These are phyloP conservation scores for Salvelinus namaycush DNA, from an alignment of 2,113 vertebrate species.

Conservation along the genomic window DNA sequence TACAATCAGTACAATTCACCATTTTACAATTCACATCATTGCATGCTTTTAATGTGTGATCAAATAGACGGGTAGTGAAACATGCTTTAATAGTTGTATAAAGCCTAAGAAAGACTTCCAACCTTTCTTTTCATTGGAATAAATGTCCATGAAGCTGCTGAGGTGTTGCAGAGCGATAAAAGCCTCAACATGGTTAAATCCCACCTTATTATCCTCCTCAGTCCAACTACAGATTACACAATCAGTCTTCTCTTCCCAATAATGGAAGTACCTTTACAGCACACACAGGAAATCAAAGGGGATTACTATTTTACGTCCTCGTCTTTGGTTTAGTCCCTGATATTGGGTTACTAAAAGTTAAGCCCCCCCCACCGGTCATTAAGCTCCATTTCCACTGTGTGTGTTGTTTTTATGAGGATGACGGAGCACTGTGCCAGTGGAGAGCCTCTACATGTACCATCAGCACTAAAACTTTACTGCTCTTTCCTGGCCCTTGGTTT, in stretches of 20 bases:
- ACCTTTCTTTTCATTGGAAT: not conserved
- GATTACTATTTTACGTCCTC: constrained; percentile 76
- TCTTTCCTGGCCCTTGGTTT: constrained; percentile 66
- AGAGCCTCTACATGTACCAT: constrained; percentile 46
- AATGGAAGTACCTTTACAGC: constrained; percentile 71
- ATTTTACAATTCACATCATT: not conserved
- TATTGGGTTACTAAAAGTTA: constrained; percentile 77
- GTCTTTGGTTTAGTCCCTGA: constrained; percentile 72
- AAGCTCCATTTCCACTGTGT: constrained; percentile 81
- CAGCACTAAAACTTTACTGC: constrained; percentile 73
- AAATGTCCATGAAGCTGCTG: not conserved
- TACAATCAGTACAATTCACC: not conserved
- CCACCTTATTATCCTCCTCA: not conserved
- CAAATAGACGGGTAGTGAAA: not conserved
- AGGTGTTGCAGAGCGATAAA: not conserved
- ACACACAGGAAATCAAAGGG: constrained; percentile 80
- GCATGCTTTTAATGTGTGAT: not conserved
- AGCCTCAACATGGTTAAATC: not conserved
- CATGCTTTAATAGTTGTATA: no score
- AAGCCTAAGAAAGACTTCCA: no score
- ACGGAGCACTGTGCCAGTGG: constrained; percentile 18
- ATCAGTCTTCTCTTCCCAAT: constrained; percentile 64
- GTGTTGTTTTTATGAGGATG: constrained; percentile 81
- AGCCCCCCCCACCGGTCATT: constrained; percentile 70
- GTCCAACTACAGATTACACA: constrained; percentile 39